phyloP scores from a whole-genome alignment of 2,797 vertebrate genomes.

The Gallinago solitaria region DNA sequence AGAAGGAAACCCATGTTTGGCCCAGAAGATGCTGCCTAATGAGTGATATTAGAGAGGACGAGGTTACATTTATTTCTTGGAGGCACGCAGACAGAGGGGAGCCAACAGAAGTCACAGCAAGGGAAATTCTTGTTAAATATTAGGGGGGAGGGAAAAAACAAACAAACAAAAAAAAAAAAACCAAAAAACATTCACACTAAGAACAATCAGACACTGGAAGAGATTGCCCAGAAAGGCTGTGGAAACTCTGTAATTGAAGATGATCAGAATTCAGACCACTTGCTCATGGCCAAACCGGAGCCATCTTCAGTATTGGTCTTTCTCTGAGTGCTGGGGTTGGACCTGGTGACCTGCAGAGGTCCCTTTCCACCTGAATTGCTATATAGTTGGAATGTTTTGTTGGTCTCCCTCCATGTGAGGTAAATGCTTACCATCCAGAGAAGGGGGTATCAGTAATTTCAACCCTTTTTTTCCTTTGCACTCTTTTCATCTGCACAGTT shows the following conservation, averaged over 20 bases:
- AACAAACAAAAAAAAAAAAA: no score
- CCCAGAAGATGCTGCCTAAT: neutral
- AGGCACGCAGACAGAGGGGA: neutral
- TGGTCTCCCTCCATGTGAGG: neutral
- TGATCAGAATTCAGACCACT: neutral
- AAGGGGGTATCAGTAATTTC: neutral
- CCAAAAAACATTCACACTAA: neutral
- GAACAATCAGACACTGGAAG: neutral
- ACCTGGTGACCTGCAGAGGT: neutral
- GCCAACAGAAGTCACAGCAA: neutral
- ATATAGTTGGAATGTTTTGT: neutral
- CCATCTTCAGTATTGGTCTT: neutral
- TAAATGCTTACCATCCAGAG: neutral
- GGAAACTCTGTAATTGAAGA: neutral
- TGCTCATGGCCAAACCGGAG: neutral
- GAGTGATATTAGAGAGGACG: neutral
- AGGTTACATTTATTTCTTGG: neutral
- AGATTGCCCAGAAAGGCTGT: neutral
- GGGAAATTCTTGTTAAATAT: neutral
- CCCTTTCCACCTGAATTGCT: neutral
- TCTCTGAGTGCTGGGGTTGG: neutral
- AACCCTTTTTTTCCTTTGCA: rapidly evolving
- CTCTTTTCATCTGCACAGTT: neutral
- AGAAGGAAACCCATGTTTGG: neutral
- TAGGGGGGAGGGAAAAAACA: rapidly evolving